Evolutionary conservation across 2,113 vertebrate species (phyloP).

Genomic region (Mobula hypostoma): DNA sequence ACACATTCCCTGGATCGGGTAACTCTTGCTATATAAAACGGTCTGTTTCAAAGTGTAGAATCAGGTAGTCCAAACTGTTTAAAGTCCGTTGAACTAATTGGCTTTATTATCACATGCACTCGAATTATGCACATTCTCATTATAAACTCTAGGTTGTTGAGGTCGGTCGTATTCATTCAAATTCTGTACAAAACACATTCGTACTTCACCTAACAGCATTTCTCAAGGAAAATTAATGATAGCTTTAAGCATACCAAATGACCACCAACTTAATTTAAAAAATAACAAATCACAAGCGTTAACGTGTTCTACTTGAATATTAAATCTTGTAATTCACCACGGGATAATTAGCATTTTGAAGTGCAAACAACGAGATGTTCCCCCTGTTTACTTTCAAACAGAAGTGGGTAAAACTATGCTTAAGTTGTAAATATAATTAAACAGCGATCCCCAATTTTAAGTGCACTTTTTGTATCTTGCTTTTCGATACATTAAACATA

Average conservation of each 20-base stretch:
- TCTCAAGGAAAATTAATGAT: background rate
- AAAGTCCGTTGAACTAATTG: background rate
- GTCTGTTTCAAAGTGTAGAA: background rate
- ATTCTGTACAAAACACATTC: background rate
- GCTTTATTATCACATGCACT: background rate
- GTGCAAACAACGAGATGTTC: too few relatives aligned
- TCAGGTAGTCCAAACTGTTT: background rate
- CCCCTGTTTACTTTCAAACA: background rate
- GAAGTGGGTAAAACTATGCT: background rate
- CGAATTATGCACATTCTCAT: background rate
- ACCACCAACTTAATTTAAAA: background rate
- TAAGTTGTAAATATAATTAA: background rate
- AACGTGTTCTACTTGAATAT: background rate
- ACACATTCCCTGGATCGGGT: background rate
- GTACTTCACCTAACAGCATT: background rate
- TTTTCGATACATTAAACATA: background rate
- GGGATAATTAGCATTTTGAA: background rate
- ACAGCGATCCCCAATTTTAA: background rate
- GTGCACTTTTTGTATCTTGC: too few relatives aligned
- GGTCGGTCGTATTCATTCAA: background rate
- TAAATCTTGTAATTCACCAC: background rate
- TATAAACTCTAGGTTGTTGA: background rate
- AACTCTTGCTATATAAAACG: background rate
- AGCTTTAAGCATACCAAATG: background rate
- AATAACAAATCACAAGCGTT: background rate